Base-by-base conservation (phyloP, 2,113 vertebrate species). In the Microtus ochrogaster region DNA sequence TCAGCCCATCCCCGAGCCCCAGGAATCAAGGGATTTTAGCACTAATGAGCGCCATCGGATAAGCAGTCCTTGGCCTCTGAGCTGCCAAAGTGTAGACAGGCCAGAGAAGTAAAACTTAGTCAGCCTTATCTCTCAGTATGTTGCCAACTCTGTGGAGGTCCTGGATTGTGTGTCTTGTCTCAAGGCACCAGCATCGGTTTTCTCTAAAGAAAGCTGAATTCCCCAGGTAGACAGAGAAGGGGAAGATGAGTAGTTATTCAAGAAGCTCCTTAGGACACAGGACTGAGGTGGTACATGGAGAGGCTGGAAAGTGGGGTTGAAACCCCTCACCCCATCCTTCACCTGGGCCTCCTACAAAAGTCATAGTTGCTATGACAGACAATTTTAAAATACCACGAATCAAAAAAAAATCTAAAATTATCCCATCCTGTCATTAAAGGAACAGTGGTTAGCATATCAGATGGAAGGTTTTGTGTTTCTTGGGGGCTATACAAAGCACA, bases 21-120 rank as follows among this genome's bases (percentile, higher is more conserved):
- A 17, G 63, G 28, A 79, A 36, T 89, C 74, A 68, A 91, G 83
- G 91, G 47, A 49, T 73, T 66, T 96, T 84, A 77, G 91, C 58
- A 93, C 68, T 41, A 77, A 92, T 4, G 81, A 79, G 28, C 9
- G 65, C 41, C 47, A 78, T 78, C 41, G 0, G 5, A 87, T 3
- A 72, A 97, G 91, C 63, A 91, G 73, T n/a, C 26, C 30, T 44
- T 76, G 63, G 73, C 92, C 66, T 94, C 76, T 73, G 72, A 84
- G 85, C 92, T 66, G 22, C 52, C 58, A 1, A 21, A 39, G 49
- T 78, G 24, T 55, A 84, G 76, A 70, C n/a, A 90, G 47, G 44
- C 30, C 17, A 13, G 84, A 84, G 61, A 65, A 36, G 61, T 58
- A 65, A 89, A 68, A 88, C 84, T 83, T 16, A 68, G 65, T 73